Conservation (phyloP, 30 jellyfish, hydroid and myxozoan genomes). For the Aurelia sp. region DNA sequence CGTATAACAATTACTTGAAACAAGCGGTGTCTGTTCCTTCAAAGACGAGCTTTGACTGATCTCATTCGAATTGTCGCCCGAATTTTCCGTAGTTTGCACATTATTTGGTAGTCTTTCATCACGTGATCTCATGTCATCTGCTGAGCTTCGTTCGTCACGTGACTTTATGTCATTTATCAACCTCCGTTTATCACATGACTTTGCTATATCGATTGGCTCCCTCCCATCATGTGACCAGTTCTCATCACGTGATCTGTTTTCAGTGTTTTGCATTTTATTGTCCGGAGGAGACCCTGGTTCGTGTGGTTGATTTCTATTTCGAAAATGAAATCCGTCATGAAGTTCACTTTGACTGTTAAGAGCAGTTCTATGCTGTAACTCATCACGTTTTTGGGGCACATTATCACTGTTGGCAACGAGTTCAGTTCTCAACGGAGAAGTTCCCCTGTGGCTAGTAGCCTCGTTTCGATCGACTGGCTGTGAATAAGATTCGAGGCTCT, state of each 20-base stretch:
- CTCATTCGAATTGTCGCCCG: conserved; percentile 23
- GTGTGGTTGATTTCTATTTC: not conserved
- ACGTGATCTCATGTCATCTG: conserved; percentile 10
- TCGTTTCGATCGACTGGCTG: not conserved
- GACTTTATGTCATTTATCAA: not conserved
- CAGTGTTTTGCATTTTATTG: not conserved
- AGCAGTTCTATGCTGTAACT: not conserved
- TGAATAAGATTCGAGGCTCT: not conserved
- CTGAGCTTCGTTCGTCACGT: not conserved
- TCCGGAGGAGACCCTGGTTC: not conserved
- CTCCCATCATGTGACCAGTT: not conserved
- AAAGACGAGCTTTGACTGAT: conserved; percentile 31
- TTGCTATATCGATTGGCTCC: conserved; percentile 10
- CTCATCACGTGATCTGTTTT: conserved; percentile 9
- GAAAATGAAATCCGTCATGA: not conserved
- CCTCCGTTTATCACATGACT: not conserved
- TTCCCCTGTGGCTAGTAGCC: not conserved
- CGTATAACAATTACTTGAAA: not conserved
- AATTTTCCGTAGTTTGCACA: not conserved
- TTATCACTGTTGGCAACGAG: conserved; percentile 11
- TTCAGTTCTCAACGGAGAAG: not conserved
- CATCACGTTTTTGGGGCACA: conserved; percentile 16
- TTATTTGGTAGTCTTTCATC: not conserved
- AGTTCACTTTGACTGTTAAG: not conserved
- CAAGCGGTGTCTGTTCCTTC: conserved; percentile 33